Evolutionary conservation across 2,888 invertebrate species (phyloP).

Genomic region (Thecophora atra): DNA sequence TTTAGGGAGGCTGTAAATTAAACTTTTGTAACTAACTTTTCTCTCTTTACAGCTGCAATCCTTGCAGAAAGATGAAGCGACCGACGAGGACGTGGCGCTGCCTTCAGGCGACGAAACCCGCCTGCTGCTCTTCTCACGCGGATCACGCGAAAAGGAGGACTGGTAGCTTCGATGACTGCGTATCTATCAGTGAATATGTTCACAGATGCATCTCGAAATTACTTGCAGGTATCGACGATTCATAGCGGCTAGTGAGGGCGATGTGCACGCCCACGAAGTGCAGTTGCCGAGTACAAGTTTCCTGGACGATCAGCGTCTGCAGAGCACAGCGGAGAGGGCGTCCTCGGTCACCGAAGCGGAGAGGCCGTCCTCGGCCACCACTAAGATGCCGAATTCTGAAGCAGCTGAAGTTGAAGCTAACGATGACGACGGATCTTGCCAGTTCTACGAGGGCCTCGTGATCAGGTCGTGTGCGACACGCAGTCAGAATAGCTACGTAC

Average conservation of each 20-base stretch:
- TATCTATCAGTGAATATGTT: neutral
- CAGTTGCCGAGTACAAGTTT: conserved; percentile 58
- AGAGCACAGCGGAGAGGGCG: conserved; percentile 51
- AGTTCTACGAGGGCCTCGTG: conserved; percentile 59
- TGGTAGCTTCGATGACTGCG: conserved; percentile 52
- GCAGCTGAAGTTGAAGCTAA: too few relatives aligned
- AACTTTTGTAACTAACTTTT: conserved; percentile 2
- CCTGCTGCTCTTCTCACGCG: conserved; percentile 61
- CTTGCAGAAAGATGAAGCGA: conserved; percentile 56
- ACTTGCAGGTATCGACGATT: conserved; percentile 60
- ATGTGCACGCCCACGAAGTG: conserved; percentile 60
- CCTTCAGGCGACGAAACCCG: conserved; percentile 65
- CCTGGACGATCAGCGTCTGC: conserved; percentile 58
- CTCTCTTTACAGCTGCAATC: conserved; percentile 53
- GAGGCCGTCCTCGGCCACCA: neutral
- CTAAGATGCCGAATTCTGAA: conserved; percentile 32
- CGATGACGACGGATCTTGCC: conserved; percentile 47
- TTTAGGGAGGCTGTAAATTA: too few relatives aligned
- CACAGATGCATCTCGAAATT: neutral
- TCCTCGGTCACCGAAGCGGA: neutral
- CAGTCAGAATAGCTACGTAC: conserved; percentile 60
- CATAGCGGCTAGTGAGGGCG: conserved; percentile 58
- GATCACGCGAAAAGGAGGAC: conserved; percentile 65
- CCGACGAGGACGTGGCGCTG: conserved; percentile 52
- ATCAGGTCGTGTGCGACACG: conserved; percentile 61